Evolutionary conservation across 92 coral and sea anemone species (phyloP), one percentile per base, ranked within the genome.

Genomic region (Epizoanthus stellaris): DNA sequence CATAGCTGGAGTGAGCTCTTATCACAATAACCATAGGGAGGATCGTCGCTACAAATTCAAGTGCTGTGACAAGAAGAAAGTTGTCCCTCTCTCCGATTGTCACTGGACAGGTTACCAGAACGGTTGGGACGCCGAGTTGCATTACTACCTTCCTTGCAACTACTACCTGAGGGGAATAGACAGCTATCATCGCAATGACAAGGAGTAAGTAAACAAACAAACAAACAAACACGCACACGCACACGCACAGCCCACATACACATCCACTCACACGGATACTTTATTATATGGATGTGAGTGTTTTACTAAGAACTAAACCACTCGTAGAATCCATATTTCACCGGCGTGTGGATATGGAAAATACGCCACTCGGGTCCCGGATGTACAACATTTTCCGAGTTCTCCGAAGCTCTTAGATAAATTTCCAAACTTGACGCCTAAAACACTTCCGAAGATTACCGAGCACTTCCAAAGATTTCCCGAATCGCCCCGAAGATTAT

Each of bases 81-180:
- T 3, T 0, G 5, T 25, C 20, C 21, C 1, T 42, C 25, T 21
- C 57, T 14, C 25, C 5, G 19, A 69, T 23, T 80, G 85, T 14
- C 73, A 64, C 60, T 80, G 85, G 85, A 63, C 85, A 16, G n/a
- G 70, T 4, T 80, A 63, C 73, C 23, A 17, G 42, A 80, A 80
- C 45, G 20, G 56, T 34, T 80, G 60, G 70, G 85, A 80, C 52
- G 61, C 16, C 10, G 38, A 63, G n/a, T 38, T 80, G 85, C 23
- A 40, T 53, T 62, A 80, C 56, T 62, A 59, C 73, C 16, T 80
- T n/a, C 71, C 85, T 0, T 1, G 13, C 5, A 1, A 15, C 73
- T 68, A 54, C 60, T 63, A 6, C 74, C 85, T 80, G 71, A 16
- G 36, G 17, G 73, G 73, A 17, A 54, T 54, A 54, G 12, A 9